Conservation (phyloP, 2,888 invertebrate genomes). For the Agonum fuliginosum region DNA sequence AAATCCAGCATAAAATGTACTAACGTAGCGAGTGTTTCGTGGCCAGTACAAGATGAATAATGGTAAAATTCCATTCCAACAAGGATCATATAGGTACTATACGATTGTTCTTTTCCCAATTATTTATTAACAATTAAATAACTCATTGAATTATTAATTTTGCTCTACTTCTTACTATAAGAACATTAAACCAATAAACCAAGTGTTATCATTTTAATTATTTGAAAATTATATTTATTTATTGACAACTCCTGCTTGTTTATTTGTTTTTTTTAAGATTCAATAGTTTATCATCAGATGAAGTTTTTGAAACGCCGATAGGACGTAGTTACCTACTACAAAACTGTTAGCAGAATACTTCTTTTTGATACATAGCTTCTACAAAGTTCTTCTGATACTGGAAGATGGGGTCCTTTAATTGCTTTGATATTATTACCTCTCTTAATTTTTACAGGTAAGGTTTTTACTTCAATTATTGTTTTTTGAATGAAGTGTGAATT, state of each 20-base stretch:
- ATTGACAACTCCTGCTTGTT: constrained; percentile 59
- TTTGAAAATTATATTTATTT: too few relatives aligned
- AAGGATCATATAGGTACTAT: too few relatives aligned
- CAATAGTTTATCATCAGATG: constrained; percentile 65
- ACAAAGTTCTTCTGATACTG: constrained; percentile 58
- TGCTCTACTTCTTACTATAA: too few relatives aligned
- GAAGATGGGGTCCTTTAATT: constrained; percentile 64
- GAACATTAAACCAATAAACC: constrained; percentile 76
- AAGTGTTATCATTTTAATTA: constrained; percentile 66
- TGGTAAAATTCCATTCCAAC: too few relatives aligned
- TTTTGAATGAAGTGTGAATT: constrained; percentile 21
- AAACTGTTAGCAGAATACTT: constrained; percentile 69
- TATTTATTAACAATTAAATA: too few relatives aligned
- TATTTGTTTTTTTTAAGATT: constrained; percentile 61
- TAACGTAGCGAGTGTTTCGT: too few relatives aligned
- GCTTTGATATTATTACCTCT: constrained; percentile 75
- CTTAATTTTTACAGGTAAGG: constrained; percentile 77
- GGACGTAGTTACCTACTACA: too few relatives aligned
- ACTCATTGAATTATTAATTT: too few relatives aligned
- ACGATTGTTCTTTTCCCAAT: too few relatives aligned
- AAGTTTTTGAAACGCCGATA: constrained; percentile 67
- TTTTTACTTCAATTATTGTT: constrained; percentile 14
- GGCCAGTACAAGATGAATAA: too few relatives aligned
- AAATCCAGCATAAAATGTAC: too few relatives aligned
- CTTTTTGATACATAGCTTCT: constrained; percentile 71